phyloP scores from a whole-genome alignment of 2,113 vertebrate genomes.

The Charadrius vociferus region DNA sequence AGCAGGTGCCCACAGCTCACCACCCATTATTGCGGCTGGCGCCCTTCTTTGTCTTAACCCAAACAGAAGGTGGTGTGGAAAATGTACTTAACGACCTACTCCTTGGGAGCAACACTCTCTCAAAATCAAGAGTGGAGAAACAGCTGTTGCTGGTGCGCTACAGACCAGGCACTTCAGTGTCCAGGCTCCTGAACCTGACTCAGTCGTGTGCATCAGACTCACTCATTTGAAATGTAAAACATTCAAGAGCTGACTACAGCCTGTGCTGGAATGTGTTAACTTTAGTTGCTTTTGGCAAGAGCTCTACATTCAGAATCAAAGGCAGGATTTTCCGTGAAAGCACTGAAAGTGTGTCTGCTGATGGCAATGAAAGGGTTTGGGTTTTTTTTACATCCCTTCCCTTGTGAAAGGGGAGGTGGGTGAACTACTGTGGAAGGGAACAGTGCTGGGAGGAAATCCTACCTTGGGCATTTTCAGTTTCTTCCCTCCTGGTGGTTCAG shows the following conservation, averaged over 20 bases:
- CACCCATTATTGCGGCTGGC: background rate
- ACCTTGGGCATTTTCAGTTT: background rate
- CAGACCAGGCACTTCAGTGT: background rate
- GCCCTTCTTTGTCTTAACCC: background rate
- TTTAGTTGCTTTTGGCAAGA: background rate
- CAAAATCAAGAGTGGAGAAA: background rate
- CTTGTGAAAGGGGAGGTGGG: background rate
- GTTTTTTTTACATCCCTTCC: background rate
- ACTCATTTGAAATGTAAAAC: background rate
- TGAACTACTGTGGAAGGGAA: background rate
- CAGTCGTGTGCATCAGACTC: background rate
- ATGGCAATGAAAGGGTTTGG: background rate
- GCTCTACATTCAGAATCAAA: background rate
- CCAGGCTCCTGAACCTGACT: background rate
- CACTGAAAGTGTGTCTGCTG: background rate
- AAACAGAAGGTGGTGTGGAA: background rate
- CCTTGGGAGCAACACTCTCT: background rate
- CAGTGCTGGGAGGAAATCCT: background rate
- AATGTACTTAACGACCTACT: background rate
- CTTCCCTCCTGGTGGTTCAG: background rate
- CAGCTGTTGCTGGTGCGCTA: background rate
- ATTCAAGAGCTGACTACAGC: background rate
- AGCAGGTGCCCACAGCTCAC: background rate
- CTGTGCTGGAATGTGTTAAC: background rate
- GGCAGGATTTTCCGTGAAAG: background rate